Evolutionary conservation across 1,140 invertebrate genomes (phyloP).

Genomic region (Polypedilum vanderplanki): DNA sequence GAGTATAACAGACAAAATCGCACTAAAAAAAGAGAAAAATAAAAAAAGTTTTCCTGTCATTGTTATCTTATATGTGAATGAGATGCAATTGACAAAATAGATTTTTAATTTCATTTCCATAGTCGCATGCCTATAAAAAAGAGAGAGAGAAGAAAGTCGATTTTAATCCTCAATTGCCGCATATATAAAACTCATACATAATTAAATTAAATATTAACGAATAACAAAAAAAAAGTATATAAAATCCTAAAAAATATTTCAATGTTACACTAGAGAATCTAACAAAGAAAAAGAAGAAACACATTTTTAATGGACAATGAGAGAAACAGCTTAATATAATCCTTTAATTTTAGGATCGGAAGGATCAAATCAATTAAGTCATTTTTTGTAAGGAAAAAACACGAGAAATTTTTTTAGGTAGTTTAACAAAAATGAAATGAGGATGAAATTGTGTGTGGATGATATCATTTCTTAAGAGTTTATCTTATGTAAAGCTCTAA

Average conservation of each 20-base stretch:
- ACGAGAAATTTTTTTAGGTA: too few relatives aligned
- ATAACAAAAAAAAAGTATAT: not conserved
- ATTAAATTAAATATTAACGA: slow-evolving; percentile 19
- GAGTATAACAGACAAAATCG: too few relatives aligned
- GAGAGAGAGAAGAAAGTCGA: not conserved
- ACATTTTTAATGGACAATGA: slow-evolving; percentile 13
- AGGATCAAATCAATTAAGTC: slow-evolving; percentile 13
- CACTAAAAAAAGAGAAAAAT: not conserved
- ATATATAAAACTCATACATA: slow-evolving; percentile 10
- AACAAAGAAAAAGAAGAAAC: slow-evolving; percentile 9
- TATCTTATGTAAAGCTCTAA: too few relatives aligned
- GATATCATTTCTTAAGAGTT: too few relatives aligned
- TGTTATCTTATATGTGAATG: too few relatives aligned
- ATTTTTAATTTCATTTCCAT: too few relatives aligned
- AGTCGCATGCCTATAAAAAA: too few relatives aligned
- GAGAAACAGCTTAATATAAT: not conserved
- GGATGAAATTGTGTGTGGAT: too few relatives aligned
- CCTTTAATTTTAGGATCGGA: not conserved
- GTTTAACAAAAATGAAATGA: too few relatives aligned
- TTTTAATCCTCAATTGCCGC: slow-evolving; percentile 7
- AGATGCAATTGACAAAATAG: too few relatives aligned
- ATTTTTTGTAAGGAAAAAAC: not conserved
- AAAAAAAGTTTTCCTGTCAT: not conserved
- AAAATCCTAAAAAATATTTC: slow-evolving; percentile 21
- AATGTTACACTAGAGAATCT: slow-evolving; percentile 27